These are phyloP conservation scores for Geothlypis trichas DNA, from an alignment of 2,113 vertebrate species.

Conservation along the genomic window DNA sequence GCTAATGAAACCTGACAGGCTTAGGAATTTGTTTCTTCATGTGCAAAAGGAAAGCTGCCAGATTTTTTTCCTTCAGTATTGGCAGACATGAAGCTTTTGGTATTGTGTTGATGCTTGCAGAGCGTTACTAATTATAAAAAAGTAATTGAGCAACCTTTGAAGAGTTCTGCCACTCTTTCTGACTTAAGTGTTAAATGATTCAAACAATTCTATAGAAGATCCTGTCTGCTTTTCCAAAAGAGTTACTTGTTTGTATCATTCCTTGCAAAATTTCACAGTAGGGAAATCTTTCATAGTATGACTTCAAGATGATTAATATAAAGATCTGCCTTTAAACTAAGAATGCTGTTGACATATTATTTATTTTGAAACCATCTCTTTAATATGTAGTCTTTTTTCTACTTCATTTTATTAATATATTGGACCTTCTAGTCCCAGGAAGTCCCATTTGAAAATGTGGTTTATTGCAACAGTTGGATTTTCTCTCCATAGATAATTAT, in stretches of 20 bases:
- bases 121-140: conserved; percentile 55
- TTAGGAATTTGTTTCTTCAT: background rate
- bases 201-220: background rate
- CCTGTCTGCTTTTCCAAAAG: background rate
- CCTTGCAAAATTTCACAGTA: background rate
- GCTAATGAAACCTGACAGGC: background rate
- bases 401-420: background rate
- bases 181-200: background rate
- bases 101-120: conserved; percentile 2
- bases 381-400: background rate
- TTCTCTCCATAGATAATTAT: background rate
- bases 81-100: background rate
- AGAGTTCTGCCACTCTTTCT: background rate
- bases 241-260: background rate
- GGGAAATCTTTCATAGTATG: background rate
- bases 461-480: background rate
- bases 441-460: background rate
- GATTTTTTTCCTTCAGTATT: background rate
- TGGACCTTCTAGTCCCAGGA: background rate
- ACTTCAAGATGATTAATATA: background rate
- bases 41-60: background rate
- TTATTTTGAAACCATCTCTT: background rate
- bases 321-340: background rate
- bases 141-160: background rate
- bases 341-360: background rate